Percentiles rank a stretch among this genome's conserved stretches.
These are phyloP conservation scores for Chorisops tibialis DNA, from an alignment of 2,888 invertebrate genomes.

Conservation along the genomic window DNA sequence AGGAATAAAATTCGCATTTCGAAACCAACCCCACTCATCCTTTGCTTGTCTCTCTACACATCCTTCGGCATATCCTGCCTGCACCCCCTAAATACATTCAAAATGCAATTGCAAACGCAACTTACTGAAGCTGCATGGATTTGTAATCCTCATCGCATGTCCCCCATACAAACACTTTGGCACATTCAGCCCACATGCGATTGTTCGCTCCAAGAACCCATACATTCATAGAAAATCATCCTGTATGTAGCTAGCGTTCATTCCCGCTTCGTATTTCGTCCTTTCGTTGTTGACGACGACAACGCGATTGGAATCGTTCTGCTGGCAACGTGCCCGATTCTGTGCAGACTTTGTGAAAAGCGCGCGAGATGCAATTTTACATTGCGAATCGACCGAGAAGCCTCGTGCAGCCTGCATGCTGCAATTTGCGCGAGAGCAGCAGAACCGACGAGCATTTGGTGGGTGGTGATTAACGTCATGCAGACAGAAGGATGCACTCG, in stretches of 20 bases:
- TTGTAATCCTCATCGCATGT: too few species aligned
- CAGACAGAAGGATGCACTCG: not conserved
- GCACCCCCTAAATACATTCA: too few species aligned
- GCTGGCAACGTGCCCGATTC: constrained; percentile 3
- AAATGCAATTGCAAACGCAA: too few species aligned
- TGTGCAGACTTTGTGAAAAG: not conserved
- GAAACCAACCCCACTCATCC: constrained; percentile 14
- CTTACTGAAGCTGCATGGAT: too few species aligned
- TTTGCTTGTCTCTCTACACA: not conserved
- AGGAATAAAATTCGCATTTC: constrained; percentile 3
- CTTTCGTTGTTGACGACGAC: too few species aligned
- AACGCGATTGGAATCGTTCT: not conserved
- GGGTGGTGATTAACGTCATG: constrained; percentile 9
- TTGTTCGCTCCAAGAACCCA: too few species aligned
- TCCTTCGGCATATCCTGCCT: too few species aligned
- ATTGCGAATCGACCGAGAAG: constrained; percentile 1
- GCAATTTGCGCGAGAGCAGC: not conserved
- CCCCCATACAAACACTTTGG: too few species aligned
- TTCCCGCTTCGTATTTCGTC: too few species aligned
- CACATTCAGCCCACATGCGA: too few species aligned
- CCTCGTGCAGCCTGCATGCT: not conserved
- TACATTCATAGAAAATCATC: too few species aligned
- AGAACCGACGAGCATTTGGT: constrained; percentile 12
- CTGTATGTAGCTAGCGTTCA: too few species aligned
- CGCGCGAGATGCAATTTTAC: constrained; percentile 21